These are phyloP conservation scores for Smutsia gigantea DNA, from an alignment of 2,797 vertebrate genomes.

Conservation along the genomic window DNA sequence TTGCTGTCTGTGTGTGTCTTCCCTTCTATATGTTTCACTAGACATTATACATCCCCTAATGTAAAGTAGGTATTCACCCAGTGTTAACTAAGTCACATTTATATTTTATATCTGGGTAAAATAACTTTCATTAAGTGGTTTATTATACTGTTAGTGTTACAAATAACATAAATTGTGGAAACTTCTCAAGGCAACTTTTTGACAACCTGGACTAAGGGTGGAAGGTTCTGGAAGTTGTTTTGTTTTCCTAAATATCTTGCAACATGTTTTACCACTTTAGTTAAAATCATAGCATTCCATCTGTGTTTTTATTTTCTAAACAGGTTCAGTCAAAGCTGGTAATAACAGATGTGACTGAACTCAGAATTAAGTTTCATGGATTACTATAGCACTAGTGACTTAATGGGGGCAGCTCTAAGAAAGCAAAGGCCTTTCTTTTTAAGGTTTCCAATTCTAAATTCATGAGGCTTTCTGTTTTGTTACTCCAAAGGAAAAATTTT, in stretches of 20 bases:
- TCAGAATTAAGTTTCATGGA: neutral
- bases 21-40: neutral
- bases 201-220: neutral
- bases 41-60: neutral
- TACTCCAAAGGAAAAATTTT: conserved; percentile 2
- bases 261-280: neutral
- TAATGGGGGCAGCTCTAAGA: neutral
- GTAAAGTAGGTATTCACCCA: neutral
- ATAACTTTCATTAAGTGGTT: neutral
- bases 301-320: neutral
- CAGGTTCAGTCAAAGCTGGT: neutral
- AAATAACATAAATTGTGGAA: neutral
- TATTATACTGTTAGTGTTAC: neutral
- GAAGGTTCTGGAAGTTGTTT: neutral
- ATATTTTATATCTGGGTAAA: neutral
- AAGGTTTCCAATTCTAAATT: neutral
- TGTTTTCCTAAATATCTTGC: neutral
- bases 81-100: neutral
- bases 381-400: neutral
- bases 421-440: neutral
- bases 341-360: neutral
- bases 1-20: neutral
- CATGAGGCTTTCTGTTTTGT: neutral
- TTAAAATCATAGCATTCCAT: neutral
- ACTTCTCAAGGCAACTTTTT: neutral